Percentiles rank a stretch among this genome's conserved stretches.
Conservation (phyloP, 2,888 invertebrate species). For the Anticlea derivata region DNA sequence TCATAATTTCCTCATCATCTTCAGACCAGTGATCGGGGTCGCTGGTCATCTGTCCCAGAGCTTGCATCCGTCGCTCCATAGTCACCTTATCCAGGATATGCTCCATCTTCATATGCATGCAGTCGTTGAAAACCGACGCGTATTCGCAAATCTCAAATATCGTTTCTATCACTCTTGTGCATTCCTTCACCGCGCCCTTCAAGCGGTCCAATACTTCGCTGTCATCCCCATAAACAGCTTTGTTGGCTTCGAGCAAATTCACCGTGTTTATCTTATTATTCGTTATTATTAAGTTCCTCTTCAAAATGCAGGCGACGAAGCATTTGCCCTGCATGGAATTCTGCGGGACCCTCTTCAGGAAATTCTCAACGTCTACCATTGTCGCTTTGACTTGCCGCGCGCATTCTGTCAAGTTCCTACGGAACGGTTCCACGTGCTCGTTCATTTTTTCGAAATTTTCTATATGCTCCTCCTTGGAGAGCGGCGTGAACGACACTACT, state of each 20-base stretch:
- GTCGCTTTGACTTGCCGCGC: slow-evolving; percentile 70
- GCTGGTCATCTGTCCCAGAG: slow-evolving; percentile 65
- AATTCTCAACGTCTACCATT: slow-evolving; percentile 65
- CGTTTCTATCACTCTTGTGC: slow-evolving; percentile 52
- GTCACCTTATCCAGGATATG: slow-evolving; percentile 71
- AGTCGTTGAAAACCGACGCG: slow-evolving; percentile 74
- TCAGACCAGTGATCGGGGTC: slow-evolving; percentile 67
- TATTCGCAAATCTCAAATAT: slow-evolving; percentile 76
- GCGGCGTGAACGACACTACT: slow-evolving; percentile 58
- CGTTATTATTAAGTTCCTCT: slow-evolving; percentile 64
- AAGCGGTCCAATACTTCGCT: slow-evolving; percentile 65
- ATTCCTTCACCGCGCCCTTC: slow-evolving; percentile 60
- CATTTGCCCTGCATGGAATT: slow-evolving; percentile 67
- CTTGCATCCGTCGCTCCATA: slow-evolving; percentile 74
- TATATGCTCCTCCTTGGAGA: slow-evolving; percentile 69
- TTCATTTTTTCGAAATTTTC: slow-evolving; percentile 57
- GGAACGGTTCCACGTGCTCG: slow-evolving; percentile 67
- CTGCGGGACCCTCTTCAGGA: slow-evolving; percentile 70
- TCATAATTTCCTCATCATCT: slow-evolving; percentile 67
- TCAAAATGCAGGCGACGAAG: slow-evolving; percentile 74
- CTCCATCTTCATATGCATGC: slow-evolving; percentile 79
- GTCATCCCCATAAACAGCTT: slow-evolving; percentile 65
- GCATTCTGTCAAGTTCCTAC: slow-evolving; percentile 71
- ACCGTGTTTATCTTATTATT: slow-evolving; percentile 62
- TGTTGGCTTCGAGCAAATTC: slow-evolving; percentile 63